Evolutionary conservation across 2,888 invertebrate genomes (phyloP).

Genomic region (Eristalis tenax): DNA sequence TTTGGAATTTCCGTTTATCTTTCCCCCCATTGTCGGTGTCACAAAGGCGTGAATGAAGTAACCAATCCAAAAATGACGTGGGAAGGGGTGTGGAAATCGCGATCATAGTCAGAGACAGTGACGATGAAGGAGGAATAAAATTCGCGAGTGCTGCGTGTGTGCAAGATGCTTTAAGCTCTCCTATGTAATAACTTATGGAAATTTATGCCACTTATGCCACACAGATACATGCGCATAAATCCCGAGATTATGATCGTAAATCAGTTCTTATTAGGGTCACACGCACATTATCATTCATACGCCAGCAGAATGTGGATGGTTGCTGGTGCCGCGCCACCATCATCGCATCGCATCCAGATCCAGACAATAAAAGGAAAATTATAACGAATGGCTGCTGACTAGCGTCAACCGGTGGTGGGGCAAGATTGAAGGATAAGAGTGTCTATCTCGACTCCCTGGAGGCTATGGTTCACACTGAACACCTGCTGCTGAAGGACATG

Average conservation of each 20-base stretch:
- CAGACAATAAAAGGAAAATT: constrained; percentile 53
- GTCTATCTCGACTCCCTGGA: neutral
- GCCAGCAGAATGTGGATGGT: constrained; percentile 27
- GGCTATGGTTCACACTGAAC: neutral
- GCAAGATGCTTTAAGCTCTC: constrained; percentile 44
- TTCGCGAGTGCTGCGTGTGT: neutral
- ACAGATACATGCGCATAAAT: constrained; percentile 63
- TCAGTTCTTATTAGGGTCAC: constrained; percentile 67
- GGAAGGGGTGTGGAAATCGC: neutral
- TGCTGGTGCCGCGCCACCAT: neutral
- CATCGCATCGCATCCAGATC: neutral
- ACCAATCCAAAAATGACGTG: neutral
- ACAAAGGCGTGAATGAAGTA: neutral
- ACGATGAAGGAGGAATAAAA: constrained; percentile 26
- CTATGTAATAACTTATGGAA: constrained; percentile 68
- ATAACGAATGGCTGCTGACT: neutral
- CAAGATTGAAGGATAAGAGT: constrained; percentile 10
- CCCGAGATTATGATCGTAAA: constrained; percentile 67
- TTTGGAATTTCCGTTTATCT: neutral
- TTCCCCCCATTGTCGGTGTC: neutral
- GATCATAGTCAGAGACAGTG: constrained; percentile 5
- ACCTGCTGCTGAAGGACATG: constrained; percentile 8
- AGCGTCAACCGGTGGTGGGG: neutral
- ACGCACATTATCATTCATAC: constrained; percentile 63
- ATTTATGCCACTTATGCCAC: constrained; percentile 60